Evolutionary conservation across 1,140 invertebrate genomes (phyloP), one percentile per base, ranked within the genome.

Genomic region (Liolophura sinensis): DNA sequence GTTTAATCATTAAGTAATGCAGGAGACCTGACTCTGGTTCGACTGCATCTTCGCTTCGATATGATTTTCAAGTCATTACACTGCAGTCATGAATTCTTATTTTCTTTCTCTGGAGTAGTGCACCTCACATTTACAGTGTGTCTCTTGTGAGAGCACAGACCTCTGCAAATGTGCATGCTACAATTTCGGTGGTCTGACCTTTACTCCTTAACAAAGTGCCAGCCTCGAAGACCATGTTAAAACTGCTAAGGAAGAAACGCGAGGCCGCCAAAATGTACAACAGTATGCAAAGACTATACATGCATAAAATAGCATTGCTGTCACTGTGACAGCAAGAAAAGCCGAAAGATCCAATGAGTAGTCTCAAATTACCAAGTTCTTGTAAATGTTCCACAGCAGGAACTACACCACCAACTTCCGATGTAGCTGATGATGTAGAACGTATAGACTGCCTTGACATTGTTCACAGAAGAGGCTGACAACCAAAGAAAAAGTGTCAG

Each of bases 301-400:
- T 31, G 46, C 18, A 47, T 18, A 12, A 25, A 46, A 27, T 12
- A 20, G 15, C 9, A 52, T 20, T n/a, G 1, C 16, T 27, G 12
- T 31, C 15, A 57, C 18, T 24, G 18, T 22, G 22, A 64, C 24
- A n/a, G 1, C 14, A 54, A 46, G 12, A 66, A 22, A 24, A 22
- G n/a, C 47, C 3, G 16, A 20, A 40, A 9, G 31, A 40, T 3
- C 9, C 31, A 40, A 40, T 40, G 0, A 62, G 15, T n/a, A 15
- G 54, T n/a, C 14, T 58, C 5, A 51, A 52, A 60, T 68, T 68
- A 79, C 78, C 76, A 24, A 79, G 71, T 60, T 79, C 78, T 22
- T 72, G 64, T 1, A 79, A 68, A 31, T 75, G 72, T 62, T 74
- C 72, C 7, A 79, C 78, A 3, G 73, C 78, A 25, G 60, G 69